These are phyloP conservation scores for Heteromurus nitidus DNA, from an alignment of 2,888 invertebrate genomes.

Conservation along the genomic window DNA sequence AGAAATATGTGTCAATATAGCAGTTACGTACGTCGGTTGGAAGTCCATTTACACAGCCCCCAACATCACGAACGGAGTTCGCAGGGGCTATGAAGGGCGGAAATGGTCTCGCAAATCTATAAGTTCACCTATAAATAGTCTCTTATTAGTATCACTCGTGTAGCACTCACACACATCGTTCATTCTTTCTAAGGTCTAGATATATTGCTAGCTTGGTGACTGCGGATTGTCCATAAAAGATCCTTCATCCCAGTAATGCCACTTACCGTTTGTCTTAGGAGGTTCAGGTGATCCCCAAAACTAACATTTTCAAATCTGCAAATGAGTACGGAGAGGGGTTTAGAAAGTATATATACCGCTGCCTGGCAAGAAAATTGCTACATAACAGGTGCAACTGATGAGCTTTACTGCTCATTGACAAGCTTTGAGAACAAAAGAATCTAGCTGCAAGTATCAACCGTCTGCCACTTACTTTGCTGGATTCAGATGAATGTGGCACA, in stretches of 20 bases:
- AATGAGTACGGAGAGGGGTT: conserved; percentile 69
- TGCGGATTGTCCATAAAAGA: conserved; percentile 21
- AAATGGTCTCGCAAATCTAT: conserved; percentile 69
- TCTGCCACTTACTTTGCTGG: conserved; percentile 43
- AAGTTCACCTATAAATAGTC: conserved; percentile 73
- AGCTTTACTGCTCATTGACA: background rate
- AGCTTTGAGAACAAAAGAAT: conserved; percentile 2
- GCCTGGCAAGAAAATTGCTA: conserved; percentile 44
- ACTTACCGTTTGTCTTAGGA: conserved; percentile 29
- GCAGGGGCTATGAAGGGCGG: conserved; percentile 68
- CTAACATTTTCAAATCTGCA: conserved; percentile 67
- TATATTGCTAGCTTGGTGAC: conserved; percentile 16
- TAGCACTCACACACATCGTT: conserved; percentile 70
- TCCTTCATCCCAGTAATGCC: conserved; percentile 21
- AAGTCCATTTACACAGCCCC: conserved; percentile 69
- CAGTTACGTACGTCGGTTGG: conserved; percentile 69
- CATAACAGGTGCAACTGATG: background rate
- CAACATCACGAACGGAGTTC: conserved; percentile 61
- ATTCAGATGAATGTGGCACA: conserved; percentile 13
- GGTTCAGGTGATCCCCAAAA: conserved; percentile 28
- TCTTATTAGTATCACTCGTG: conserved; percentile 73
- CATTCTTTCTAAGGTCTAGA: conserved; percentile 59
- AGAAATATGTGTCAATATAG: conserved; percentile 64
- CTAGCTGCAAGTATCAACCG: conserved; percentile 21
- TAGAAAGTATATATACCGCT: conserved; percentile 56